phyloP scores from a whole-genome alignment of 1,140 invertebrate genomes.

The Drosophila grimshawi region DNA sequence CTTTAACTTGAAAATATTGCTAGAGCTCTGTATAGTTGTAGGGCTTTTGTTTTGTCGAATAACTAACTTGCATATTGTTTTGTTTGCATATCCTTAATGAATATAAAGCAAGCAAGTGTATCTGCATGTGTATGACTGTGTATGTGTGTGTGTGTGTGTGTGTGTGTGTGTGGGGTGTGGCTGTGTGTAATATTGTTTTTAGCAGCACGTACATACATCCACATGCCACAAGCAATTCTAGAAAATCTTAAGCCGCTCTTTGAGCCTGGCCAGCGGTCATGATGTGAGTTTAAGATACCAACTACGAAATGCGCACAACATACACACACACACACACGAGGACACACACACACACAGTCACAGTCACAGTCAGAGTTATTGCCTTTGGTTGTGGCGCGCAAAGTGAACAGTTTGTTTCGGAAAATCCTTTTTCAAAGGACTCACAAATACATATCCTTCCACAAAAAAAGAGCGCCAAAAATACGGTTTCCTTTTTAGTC shows the following conservation, averaged over 20 bases:
- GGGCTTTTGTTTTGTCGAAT: slow-evolving; percentile 47
- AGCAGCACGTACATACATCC: slow-evolving; percentile 42
- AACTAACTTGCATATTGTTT: slow-evolving; percentile 69
- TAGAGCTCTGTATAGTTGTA: slow-evolving; percentile 40
- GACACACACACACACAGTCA: slow-evolving; percentile 7
- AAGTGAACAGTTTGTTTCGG: slow-evolving; percentile 64
- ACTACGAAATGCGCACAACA: slow-evolving; percentile 73
- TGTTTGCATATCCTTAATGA: slow-evolving; percentile 68
- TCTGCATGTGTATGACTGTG: slow-evolving; percentile 15
- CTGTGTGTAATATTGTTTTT: slow-evolving; percentile 65
- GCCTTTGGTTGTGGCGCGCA: slow-evolving; percentile 57
- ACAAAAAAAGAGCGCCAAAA: slow-evolving; percentile 80
- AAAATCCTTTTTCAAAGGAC: slow-evolving; percentile 68
- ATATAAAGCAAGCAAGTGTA: slow-evolving; percentile 61
- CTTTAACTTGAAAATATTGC: slow-evolving; percentile 82
- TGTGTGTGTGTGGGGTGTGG: slow-evolving; percentile 39
- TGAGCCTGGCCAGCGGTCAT: slow-evolving; percentile 35
- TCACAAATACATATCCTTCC: slow-evolving; percentile 61
- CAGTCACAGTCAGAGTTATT: slow-evolving; percentile 46
- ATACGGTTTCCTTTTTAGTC: slow-evolving; percentile 38
- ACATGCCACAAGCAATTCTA: slow-evolving; percentile 64
- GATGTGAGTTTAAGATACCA: slow-evolving; percentile 66
- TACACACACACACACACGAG: not conserved
- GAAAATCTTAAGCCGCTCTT: slow-evolving; percentile 69
- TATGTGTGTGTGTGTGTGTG: slow-evolving; percentile 30